These are phyloP conservation scores for Sebastolobus alascanus DNA, from an alignment of 2,797 vertebrate species.

Conservation along the genomic window DNA sequence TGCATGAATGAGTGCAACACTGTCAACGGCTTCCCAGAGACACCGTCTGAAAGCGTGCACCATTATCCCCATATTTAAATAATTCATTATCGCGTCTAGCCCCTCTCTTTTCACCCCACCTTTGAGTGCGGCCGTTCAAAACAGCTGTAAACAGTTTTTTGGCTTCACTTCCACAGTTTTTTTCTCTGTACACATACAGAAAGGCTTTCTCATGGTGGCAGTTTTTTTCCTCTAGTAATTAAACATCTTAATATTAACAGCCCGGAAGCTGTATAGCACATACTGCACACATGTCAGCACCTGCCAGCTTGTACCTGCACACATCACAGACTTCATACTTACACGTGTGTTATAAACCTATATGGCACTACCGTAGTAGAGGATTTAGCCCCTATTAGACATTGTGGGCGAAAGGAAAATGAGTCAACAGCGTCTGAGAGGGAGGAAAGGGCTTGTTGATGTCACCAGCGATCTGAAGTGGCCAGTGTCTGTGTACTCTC, in stretches of 20 bases:
- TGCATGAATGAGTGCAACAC: neutral
- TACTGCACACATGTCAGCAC: conserved; percentile 38
- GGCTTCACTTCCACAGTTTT: neutral
- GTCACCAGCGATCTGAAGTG: conserved; percentile 36
- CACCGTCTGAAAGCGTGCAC: neutral
- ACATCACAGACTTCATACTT: conserved; percentile 16
- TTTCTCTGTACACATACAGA: neutral
- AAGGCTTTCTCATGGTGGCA: neutral
- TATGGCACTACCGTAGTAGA: neutral
- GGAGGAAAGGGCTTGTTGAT: conserved; percentile 45
- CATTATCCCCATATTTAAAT: conserved; percentile 3
- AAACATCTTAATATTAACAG: conserved; percentile 50
- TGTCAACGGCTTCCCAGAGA: neutral
- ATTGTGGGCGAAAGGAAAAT: conserved; percentile 32
- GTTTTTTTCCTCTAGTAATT: conserved; percentile 45
- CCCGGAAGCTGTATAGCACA: conserved; percentile 11
- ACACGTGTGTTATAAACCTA: neutral
- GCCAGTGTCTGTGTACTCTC: conserved; percentile 23
- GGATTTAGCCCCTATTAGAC: conserved; percentile 29
- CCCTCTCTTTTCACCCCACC: conserved; percentile 10
- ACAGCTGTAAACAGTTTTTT: neutral
- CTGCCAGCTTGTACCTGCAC: conserved; percentile 26
- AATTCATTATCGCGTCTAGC: neutral
- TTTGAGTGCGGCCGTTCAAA: neutral
- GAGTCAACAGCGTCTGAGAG: conserved; percentile 17